phyloP scores from a whole-genome alignment of 2,113 vertebrate species.

The Microcebus lehilahytsara region DNA sequence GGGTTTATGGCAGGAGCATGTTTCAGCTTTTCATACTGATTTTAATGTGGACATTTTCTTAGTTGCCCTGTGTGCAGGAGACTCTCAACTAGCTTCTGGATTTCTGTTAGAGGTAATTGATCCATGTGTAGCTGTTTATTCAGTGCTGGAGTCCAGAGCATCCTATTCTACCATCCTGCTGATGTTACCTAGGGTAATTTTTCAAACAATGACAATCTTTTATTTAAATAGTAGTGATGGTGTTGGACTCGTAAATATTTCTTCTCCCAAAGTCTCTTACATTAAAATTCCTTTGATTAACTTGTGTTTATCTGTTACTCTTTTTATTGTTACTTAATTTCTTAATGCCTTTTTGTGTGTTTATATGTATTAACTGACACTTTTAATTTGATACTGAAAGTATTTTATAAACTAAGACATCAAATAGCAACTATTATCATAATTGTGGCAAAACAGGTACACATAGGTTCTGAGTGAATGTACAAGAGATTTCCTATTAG shows the following conservation, averaged over 20 bases:
- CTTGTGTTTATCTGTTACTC: background rate
- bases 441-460: background rate
- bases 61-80: background rate
- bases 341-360: background rate
- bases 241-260: background rate
- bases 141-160: background rate
- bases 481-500: background rate
- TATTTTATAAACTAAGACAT: background rate
- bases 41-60: background rate
- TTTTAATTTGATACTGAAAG: constrained; percentile 21
- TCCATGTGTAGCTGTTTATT: background rate
- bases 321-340: background rate
- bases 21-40: background rate
- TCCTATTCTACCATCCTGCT: background rate
- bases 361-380: background rate
- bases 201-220: background rate
- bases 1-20: background rate
- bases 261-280: background rate
- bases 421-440: background rate
- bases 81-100: too few species aligned
- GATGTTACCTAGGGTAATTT: background rate
- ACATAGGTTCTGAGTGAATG: background rate
- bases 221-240: background rate
- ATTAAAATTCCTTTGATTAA: background rate
- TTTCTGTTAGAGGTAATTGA: background rate